These are phyloP conservation scores for Oreortyx pictus DNA, from an alignment of 2,797 vertebrate genomes.

Conservation along the genomic window DNA sequence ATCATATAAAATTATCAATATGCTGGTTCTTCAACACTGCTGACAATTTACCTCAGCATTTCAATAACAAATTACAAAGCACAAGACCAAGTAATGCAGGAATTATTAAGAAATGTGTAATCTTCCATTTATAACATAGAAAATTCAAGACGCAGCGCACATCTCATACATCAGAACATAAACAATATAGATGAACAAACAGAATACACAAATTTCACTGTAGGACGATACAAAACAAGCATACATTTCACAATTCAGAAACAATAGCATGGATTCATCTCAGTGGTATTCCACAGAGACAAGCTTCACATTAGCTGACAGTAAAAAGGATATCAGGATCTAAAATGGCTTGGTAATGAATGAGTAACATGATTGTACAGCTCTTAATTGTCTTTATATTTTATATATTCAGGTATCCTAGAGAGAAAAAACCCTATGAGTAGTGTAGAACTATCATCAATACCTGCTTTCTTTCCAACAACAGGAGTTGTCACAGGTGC, in stretches of 20 bases:
- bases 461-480: conserved; percentile 95
- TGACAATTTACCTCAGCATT: not conserved
- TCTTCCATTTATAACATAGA: not conserved
- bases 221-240: not conserved
- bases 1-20: not conserved
- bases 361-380: not conserved
- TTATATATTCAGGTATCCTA: not conserved
- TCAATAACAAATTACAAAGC: not conserved
- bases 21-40: not conserved
- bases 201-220: not conserved
- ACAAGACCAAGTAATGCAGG: not conserved
- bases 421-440: not conserved
- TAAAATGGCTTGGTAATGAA: not conserved
- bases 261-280: not conserved
- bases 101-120: not conserved
- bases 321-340: not conserved
- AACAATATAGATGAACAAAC: not conserved
- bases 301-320: not conserved
- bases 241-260: not conserved
- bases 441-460: not conserved
- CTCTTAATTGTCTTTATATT: not conserved
- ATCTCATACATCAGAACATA: not conserved
- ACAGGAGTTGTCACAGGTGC: conserved; percentile 88
- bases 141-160: not conserved
- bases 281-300: not conserved